These are phyloP conservation scores for Blastobasis adustella DNA, from an alignment of 2,888 invertebrate genomes.

Conservation along the genomic window DNA sequence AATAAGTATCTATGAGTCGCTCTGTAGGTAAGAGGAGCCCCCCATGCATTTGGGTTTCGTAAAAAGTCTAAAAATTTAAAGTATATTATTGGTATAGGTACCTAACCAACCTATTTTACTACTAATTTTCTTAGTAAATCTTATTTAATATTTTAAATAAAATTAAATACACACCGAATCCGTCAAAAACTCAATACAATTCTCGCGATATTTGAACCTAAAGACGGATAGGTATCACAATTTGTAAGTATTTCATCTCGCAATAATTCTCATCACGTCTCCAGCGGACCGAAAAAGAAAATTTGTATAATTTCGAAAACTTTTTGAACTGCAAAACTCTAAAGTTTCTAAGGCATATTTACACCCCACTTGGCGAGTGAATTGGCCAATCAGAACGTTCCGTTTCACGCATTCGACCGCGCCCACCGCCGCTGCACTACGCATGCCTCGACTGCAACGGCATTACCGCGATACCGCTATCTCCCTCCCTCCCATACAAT, in stretches of 20 bases:
- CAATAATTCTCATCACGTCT: constrained; percentile 33
- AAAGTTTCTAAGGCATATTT: constrained; percentile 47
- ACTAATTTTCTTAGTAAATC: too few relatives aligned
- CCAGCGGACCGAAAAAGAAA: constrained; percentile 30
- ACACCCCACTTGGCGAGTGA: constrained; percentile 52
- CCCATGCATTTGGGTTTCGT: too few relatives aligned
- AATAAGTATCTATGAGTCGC: too few relatives aligned
- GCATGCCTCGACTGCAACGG: constrained; percentile 58
- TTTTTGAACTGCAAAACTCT: constrained; percentile 53
- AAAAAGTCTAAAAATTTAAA: too few relatives aligned
- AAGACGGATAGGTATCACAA: too few relatives aligned
- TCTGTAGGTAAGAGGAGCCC: too few relatives aligned
- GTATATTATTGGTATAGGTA: too few relatives aligned
- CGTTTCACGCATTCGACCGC: constrained; percentile 50
- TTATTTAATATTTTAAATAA: too few relatives aligned
- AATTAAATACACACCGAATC: too few relatives aligned
- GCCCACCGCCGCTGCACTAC: constrained; percentile 63
- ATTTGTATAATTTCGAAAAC: constrained; percentile 48
- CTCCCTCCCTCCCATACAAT: constrained; percentile 38
- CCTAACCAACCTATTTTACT: too few relatives aligned
- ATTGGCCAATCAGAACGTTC: constrained; percentile 47
- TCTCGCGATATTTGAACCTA: too few relatives aligned
- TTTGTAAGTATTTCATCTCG: not conserved
- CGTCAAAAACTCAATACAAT: too few relatives aligned
- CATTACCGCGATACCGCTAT: constrained; percentile 30